Base-by-base conservation (phyloP, 2,797 vertebrate genomes). In the Catharus ustulatus region DNA sequence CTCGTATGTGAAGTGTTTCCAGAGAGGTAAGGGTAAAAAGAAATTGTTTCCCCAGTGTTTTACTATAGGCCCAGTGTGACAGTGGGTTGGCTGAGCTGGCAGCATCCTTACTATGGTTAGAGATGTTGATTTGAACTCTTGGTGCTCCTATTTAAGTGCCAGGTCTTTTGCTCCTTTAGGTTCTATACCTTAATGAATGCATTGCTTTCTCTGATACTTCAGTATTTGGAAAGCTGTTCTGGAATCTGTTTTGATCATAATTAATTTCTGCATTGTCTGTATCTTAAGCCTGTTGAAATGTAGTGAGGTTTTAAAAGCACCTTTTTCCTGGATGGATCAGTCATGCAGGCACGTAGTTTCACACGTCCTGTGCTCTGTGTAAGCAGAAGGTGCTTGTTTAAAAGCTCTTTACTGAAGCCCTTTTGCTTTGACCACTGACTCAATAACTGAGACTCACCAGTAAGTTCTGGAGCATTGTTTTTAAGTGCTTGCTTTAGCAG, bases 291-390 rank as follows among this genome's bases (percentile, higher is more conserved):
- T 55, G 5, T 19, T n/a, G 71, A 81, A 67, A 43, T 46, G 21
- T 16, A 40, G 24, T 19, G 15, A 52, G 57, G 29, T n/a, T 13
- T 51, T 79, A 57, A 48, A 74, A 67, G 26, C 23, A 13, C 19
- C 14, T 58, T 57, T 32, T 6, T 64, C 22, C 15, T 1, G 11
- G 13, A 4, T 40, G 42, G 46, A 64, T 59, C 26, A 26, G 23
- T 36, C 19, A 8, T 3, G 1, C 18, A 30, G 52, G 77, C 21
- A 4, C 1, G 0, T 23, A 4, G 2, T 69, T 76, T 36, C 9
- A 8, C 43, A 52, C 9, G 5, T 30, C 1, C 0, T 6, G 7
- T 0, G 0, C 9, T 58, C 42, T 26, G 18, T 42, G 7, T 67
- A 23, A 69, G 49, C 30, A 38, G 46, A 40, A 46, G 27, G 23